Percentiles rank a stretch among this genome's conserved stretches.
Conservation (phyloP, 2,797 vertebrate species). For the Phalloptychus januarius region DNA sequence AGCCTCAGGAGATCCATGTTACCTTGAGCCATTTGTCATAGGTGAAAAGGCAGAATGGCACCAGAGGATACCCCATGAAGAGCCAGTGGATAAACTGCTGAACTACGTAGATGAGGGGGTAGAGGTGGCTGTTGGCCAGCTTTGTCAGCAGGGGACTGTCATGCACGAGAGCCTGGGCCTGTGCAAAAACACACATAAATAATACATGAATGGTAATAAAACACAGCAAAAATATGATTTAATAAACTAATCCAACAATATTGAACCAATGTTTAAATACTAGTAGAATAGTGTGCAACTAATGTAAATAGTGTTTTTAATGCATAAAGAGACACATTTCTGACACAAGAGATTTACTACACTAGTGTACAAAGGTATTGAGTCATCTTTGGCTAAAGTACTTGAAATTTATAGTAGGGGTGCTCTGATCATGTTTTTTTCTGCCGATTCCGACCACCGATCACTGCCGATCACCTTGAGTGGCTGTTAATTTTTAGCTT, state of each 20-base stretch:
- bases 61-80: conserved; percentile 95
- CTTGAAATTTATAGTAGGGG: background rate
- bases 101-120: conserved; percentile 86
- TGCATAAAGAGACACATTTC: background rate
- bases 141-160: conserved; percentile 85
- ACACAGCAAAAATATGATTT: conserved; percentile 7
- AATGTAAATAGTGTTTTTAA: conserved; percentile 6
- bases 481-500: too few relatives aligned
- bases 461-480: too few relatives aligned
- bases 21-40: conserved; percentile 98
- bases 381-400: background rate
- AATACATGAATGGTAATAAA: background rate
- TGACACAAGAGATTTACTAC: background rate
- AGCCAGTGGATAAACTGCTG: conserved; percentile 95
- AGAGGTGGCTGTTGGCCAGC: conserved; percentile 81
- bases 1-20: conserved; percentile 8
- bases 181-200: conserved; percentile 34
- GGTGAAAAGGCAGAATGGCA: conserved; percentile 94
- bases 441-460: too few relatives aligned
- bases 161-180: conserved; percentile 85
- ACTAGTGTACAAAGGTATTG: background rate
- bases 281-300: background rate
- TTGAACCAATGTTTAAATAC: conserved; percentile 28
- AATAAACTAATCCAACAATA: conserved; percentile 8
- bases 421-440: too few relatives aligned